These are phyloP conservation scores for Cephus runcator DNA, from an alignment of 2,888 invertebrate genomes.

Conservation along the genomic window DNA sequence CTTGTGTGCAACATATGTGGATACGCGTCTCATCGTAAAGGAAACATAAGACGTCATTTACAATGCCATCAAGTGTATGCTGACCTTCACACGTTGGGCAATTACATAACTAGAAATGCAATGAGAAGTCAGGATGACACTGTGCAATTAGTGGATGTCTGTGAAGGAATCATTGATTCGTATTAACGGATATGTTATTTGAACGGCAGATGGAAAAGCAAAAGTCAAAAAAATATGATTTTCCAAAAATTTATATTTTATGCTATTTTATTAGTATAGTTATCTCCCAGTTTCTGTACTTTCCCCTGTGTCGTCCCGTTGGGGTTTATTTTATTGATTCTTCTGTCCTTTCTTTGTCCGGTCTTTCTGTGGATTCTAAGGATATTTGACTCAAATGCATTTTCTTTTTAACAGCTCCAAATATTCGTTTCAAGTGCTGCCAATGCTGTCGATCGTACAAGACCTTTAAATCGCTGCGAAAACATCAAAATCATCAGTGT, in stretches of 20 bases:
- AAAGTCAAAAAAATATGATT: background rate
- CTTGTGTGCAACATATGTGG: slow-evolving; percentile 7
- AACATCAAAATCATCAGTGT: slow-evolving; percentile 62
- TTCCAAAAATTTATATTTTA: background rate
- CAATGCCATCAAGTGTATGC: background rate
- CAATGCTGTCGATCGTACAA: slow-evolving; percentile 39
- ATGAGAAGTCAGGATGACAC: background rate
- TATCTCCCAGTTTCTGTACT: background rate
- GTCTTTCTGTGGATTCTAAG: background rate
- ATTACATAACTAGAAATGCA: background rate
- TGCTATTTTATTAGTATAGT: background rate
- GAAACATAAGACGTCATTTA: slow-evolving; percentile 3
- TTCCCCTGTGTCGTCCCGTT: background rate
- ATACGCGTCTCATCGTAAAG: slow-evolving; percentile 1
- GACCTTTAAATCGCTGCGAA: slow-evolving; percentile 52
- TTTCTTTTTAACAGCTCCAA: background rate
- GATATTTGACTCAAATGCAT: background rate
- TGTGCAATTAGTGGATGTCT: background rate
- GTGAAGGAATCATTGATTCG: background rate
- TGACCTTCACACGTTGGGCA: background rate
- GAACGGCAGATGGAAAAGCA: background rate
- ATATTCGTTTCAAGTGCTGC: background rate
- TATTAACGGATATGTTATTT: background rate
- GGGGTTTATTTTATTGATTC: background rate
- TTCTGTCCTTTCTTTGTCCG: background rate